Evolutionary conservation across 2,113 vertebrate genomes (phyloP).

Genomic region (Blennius ocellaris): DNA sequence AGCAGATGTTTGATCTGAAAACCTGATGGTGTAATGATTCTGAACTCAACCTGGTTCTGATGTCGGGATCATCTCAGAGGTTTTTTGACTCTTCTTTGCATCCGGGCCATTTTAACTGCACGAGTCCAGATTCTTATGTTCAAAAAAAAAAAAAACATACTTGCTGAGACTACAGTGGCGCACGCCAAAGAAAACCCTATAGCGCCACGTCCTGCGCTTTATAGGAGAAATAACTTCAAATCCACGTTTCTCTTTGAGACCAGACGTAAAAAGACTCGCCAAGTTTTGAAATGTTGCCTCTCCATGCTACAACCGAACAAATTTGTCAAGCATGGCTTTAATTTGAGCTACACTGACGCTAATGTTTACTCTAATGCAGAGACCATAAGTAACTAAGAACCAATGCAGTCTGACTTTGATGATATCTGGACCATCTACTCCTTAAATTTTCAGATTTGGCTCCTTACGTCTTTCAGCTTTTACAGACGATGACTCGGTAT

Average conservation of each 20-base stretch:
- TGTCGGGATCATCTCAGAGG: no score
- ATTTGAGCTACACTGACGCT: background rate
- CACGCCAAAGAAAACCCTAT: slow-evolving; percentile 14
- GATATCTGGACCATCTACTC: no score
- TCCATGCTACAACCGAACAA: background rate
- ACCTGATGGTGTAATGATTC: background rate
- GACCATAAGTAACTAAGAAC: no score
- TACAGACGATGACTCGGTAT: no score
- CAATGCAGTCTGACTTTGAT: no score
- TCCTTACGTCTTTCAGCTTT: no score
- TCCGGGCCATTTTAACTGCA: slow-evolving; percentile 6
- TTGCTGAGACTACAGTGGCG: slow-evolving; percentile 8
- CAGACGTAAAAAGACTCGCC: background rate
- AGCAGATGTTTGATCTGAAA: slow-evolving; percentile 21
- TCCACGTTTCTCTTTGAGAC: background rate
- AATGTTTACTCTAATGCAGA: no score
- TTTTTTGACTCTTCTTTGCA: slow-evolving; percentile 1
- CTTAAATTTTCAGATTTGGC: no score
- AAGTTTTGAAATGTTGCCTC: background rate
- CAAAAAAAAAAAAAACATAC: slow-evolving; percentile 20
- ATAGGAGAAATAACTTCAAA: background rate
- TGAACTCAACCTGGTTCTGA: no score
- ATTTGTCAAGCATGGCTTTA: background rate
- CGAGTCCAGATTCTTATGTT: slow-evolving; percentile 32
- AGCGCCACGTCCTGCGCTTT: background rate